Base-by-base conservation (phyloP, 2,888 invertebrate genomes). In the Corbicula japonica region DNA sequence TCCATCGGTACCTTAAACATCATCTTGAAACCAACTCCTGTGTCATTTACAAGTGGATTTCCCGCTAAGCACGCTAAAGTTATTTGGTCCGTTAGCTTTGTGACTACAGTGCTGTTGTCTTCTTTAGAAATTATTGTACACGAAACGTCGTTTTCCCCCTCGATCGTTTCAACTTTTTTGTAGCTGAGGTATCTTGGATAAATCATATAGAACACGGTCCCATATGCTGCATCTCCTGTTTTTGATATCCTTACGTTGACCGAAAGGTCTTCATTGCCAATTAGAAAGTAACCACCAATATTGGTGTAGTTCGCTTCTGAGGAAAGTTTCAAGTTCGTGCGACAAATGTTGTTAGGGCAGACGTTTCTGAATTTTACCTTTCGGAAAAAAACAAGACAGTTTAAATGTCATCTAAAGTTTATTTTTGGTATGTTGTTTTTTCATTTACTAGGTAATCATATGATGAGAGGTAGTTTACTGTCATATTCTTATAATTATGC, bases 191-290 rank as follows among this genome's bases (percentile, higher is more conserved):
- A 58, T 15, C 77, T 65, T 1, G 89, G 88, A 56, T 82, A 86
- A 18, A 35, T 74, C 28, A 88, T 48, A 18, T 73, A 73, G 21
- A 88, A 78, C 4, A 77, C 68, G 0, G 89, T 86, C 0, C 86
- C 82, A 60, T 86, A 87, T 0, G 89, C 84, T 5, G 84, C 83
- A 28, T 89, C 87, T 3, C 86, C 87, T n/a, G 54, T 68, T 66
- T 89, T 89, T 12, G 75, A 71, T n/a, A 89, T 48, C 8, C 65
- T 72, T 15, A 88, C 72, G 38, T 85, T 73, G 12, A 88, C 41
- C 8, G 77, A 73, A 38, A 89, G 74, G 8, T 71, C 71, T 38
- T 83, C 80, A 3, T 80, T 82, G 44, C 86, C 85, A 18, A 87
- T 84, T 8, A 88, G 69, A 38, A 89, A 80, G 46, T 73, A 80